Conservation (phyloP, 64 coral and sea anemone genomes). For the Montipora foliosa region DNA sequence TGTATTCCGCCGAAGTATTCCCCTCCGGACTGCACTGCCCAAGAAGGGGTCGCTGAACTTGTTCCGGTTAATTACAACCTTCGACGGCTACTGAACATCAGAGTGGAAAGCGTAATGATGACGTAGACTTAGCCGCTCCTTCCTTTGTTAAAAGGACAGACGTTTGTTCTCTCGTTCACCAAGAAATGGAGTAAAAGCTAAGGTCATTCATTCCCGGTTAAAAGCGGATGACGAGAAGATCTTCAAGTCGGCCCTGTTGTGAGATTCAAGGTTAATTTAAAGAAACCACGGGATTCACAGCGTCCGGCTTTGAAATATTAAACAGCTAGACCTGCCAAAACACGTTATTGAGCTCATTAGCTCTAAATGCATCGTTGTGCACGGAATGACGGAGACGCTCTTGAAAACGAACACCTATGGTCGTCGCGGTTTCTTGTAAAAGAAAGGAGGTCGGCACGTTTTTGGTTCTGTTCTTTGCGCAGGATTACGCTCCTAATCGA, state of each 20-base stretch:
- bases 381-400: background rate
- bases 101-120: slow-evolving; percentile 74
- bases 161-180: no score
- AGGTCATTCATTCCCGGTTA: background rate
- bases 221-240: background rate
- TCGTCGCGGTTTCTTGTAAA: no score
- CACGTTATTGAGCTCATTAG: background rate
- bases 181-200: background rate
- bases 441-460: no score
- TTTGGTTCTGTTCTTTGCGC: no score
- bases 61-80: slow-evolving; percentile 85
- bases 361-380: background rate
- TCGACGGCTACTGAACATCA: slow-evolving; percentile 84
- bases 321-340: background rate
- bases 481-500: no score
- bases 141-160: background rate
- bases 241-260: background rate
- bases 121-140: slow-evolving; percentile 16
- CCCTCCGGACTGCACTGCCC: slow-evolving; percentile 64
- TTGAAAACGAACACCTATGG: background rate
- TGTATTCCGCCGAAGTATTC: slow-evolving; percentile 50
- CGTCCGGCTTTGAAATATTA: background rate
- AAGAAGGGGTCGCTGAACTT: slow-evolving; percentile 76
- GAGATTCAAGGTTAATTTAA: background rate
- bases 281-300: background rate